phyloP scores from a whole-genome alignment of 1,140 invertebrate genomes.

The Scaptomyza montana region DNA sequence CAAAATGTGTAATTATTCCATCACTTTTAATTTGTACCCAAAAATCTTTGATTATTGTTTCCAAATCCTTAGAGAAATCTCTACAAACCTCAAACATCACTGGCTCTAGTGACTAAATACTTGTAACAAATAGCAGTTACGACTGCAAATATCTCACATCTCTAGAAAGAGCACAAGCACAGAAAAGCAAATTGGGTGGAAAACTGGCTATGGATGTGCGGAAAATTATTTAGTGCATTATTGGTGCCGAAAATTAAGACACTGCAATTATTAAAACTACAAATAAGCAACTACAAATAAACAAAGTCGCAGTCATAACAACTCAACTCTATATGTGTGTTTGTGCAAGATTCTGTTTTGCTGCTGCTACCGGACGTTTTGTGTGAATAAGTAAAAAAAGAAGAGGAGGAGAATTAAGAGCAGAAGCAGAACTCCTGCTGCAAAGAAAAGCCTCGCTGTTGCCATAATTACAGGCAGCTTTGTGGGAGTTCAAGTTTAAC shows the following conservation, averaged over 20 bases:
- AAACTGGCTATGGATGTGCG: constrained; percentile 56
- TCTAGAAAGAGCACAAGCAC: constrained; percentile 45
- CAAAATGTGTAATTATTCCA: too few relatives aligned
- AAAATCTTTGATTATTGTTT: background rate
- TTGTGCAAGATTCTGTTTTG: constrained; percentile 8
- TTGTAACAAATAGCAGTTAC: constrained; percentile 20
- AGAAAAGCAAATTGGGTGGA: constrained; percentile 67
- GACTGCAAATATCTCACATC: constrained; percentile 14
- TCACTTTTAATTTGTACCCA: too few relatives aligned
- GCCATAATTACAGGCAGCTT: constrained; percentile 69
- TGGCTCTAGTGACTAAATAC: background rate
- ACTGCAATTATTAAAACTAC: constrained; percentile 24
- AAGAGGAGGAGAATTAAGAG: constrained; percentile 26
- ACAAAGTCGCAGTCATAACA: constrained; percentile 14
- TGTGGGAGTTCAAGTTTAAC: constrained; percentile 75
- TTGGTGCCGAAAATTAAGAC: constrained; percentile 14
- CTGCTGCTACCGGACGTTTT: constrained; percentile 38
- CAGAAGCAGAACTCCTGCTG: constrained; percentile 44
- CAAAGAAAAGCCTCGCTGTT: constrained; percentile 52
- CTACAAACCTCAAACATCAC: background rate
- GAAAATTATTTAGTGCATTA: constrained; percentile 48
- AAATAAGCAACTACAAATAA: constrained; percentile 17
- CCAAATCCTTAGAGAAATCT: background rate
- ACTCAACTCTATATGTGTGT: constrained; percentile 9
- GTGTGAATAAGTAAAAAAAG: constrained; percentile 22